Evolutionary conservation across 2,797 vertebrate species (phyloP).

Genomic region (Ctenochaetus hawaiiensis): DNA sequence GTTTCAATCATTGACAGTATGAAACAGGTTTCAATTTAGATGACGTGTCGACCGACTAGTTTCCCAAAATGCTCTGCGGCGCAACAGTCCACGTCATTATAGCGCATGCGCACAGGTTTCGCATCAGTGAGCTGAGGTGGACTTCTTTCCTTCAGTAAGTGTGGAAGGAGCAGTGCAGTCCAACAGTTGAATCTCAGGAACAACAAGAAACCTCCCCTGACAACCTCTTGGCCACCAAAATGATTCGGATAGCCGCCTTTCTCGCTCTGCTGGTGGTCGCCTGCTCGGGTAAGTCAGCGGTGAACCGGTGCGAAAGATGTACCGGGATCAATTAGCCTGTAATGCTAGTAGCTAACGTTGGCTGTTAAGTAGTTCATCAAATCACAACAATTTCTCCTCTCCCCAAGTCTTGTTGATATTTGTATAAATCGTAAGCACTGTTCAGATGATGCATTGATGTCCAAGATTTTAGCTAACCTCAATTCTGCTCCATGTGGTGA

Average conservation of each 20-base stretch:
- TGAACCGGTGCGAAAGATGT: background rate
- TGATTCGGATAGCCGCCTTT: constrained; percentile 77
- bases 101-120: constrained; percentile 60
- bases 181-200: background rate
- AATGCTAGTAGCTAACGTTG: constrained; percentile 47
- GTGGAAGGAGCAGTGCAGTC: background rate
- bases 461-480: background rate
- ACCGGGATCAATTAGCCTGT: constrained; percentile 1
- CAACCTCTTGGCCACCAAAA: constrained; percentile 34
- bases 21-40: constrained; percentile 7
- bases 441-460: background rate
- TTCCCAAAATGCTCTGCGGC: constrained; percentile 72
- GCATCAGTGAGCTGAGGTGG: constrained; percentile 73
- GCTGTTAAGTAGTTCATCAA: background rate
- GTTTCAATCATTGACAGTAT: background rate
- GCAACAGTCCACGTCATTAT: constrained; percentile 55
- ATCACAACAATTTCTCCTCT: background rate
- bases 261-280: constrained; percentile 69
- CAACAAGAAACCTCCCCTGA: background rate
- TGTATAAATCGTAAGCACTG: background rate
- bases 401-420: background rate
- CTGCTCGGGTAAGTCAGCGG: constrained; percentile 76
- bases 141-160: constrained; percentile 58
- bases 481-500: background rate
- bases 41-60: constrained; percentile 71